Base-by-base conservation (phyloP, 64 coral and sea anemone genomes). In the Trachythela sp. region DNA sequence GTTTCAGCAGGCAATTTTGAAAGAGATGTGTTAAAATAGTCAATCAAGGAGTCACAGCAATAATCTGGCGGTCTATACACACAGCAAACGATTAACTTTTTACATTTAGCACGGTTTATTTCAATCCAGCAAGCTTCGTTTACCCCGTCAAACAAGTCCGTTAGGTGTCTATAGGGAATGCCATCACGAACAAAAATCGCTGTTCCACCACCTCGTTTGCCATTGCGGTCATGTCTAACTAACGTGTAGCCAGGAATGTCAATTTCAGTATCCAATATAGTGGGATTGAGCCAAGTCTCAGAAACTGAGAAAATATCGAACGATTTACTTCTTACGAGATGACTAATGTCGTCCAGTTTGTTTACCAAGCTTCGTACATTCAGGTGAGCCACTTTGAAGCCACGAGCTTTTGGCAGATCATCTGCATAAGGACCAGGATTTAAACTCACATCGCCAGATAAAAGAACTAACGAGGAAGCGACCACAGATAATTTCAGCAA, bases 371-470 rank as follows among this genome's bases (percentile, higher is more conserved):
- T 45, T 45, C 11, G 42, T 6, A 86, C 84, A 87, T 91, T 91
- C 42, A 91, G 48, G 54, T 91, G 84, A 86, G 33, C 84, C 29
- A 91, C 84, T 70, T 67, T 91, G 39, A 70, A 58, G 56, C 89
- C 80, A 41, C 89, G 24, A n/a, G 26, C 42, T 45, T 45, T 45
- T 45, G 42, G 56, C 13, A 64, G 56, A n/a, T 64, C 26, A 20
- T 20, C 20, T 27, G 26, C 18, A 6, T 6, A 13, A 48, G 45
- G 48, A 31, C 48, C 48, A 13, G 85, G 85, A 29, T 51, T 54
- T 52, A 24, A 9, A 36, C 85, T 86, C 49, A 86, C 49, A 86
- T 86, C 85, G 45, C 85, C 85, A 27, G 85, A 39, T 24, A 86
- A 36, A 2, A 86, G 18, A 48, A 86, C 56, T 36, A 88, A 70